Evolutionary conservation across 2,797 vertebrate genomes (phyloP).

Genomic region (Catostomus latipinnis): DNA sequence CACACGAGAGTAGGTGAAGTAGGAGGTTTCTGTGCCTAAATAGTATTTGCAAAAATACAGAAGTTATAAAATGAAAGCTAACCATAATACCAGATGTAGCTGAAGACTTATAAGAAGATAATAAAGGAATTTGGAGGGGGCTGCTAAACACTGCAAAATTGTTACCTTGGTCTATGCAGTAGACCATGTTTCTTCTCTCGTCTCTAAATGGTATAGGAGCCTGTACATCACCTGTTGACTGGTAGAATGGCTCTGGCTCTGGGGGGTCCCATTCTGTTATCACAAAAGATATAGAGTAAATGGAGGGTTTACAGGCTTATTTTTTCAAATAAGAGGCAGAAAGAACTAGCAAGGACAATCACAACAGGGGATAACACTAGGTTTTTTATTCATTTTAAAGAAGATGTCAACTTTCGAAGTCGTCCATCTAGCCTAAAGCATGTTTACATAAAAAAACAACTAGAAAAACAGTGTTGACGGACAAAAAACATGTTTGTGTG

Average conservation of each 20-base stretch:
- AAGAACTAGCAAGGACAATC: not conserved
- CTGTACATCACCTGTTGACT: slow-evolving; percentile 72
- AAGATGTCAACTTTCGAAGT: too few relatives aligned
- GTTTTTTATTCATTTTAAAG: not conserved
- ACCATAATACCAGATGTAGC: not conserved
- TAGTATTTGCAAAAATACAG: not conserved
- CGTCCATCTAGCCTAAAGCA: too few relatives aligned
- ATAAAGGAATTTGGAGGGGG: not conserved
- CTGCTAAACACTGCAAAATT: not conserved
- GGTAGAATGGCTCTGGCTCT: slow-evolving; percentile 86
- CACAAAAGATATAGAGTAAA: not conserved
- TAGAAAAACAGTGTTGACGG: too few relatives aligned
- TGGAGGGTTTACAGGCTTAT: not conserved
- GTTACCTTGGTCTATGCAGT: slow-evolving; percentile 81
- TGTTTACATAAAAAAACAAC: too few relatives aligned
- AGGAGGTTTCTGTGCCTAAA: slow-evolving; percentile 71
- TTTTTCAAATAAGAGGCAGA: not conserved
- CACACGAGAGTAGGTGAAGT: slow-evolving; percentile 82
- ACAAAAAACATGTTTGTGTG: too few relatives aligned
- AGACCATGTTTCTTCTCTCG: slow-evolving; percentile 81
- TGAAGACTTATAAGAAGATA: slow-evolving; percentile 5
- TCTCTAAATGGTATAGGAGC: slow-evolving; percentile 65
- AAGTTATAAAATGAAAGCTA: not conserved
- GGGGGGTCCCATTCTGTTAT: slow-evolving; percentile 87
- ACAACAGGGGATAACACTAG: not conserved